Evolutionary conservation across 2,888 invertebrate genomes (phyloP).

Genomic region (Cactoblastis cactorum): DNA sequence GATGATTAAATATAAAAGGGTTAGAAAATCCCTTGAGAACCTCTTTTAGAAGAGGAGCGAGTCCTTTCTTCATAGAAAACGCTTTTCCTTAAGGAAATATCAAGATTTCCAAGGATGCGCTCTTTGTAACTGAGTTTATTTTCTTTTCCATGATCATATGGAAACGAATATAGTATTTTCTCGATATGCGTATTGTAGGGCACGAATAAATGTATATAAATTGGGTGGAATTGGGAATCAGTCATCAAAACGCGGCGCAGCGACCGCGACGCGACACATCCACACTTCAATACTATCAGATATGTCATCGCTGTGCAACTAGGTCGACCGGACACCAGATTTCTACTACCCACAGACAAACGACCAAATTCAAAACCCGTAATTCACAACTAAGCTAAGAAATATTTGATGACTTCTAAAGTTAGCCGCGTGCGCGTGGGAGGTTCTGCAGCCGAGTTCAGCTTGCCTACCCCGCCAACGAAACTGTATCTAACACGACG

Average conservation of each 20-base stretch:
- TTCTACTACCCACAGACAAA: slow-evolving; percentile 44
- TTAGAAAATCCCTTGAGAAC: too few species aligned
- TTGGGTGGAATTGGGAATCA: slow-evolving; percentile 23
- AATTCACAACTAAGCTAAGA: slow-evolving; percentile 37
- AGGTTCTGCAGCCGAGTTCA: slow-evolving; percentile 32
- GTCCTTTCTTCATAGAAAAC: too few species aligned
- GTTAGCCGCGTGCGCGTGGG: slow-evolving; percentile 42
- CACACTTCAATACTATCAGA: slow-evolving; percentile 58
- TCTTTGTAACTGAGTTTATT: background rate
- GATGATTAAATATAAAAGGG: background rate
- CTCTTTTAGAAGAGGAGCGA: too few species aligned
- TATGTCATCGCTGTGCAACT: slow-evolving; percentile 59
- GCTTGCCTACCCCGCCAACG: slow-evolving; percentile 21
- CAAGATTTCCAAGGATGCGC: too few species aligned
- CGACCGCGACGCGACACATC: slow-evolving; percentile 37
- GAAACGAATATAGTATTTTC: slow-evolving; percentile 1
- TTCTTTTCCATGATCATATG: background rate
- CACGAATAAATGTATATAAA: slow-evolving; percentile 16
- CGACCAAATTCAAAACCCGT: slow-evolving; percentile 42
- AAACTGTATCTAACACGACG: slow-evolving; percentile 16
- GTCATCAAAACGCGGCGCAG: slow-evolving; percentile 22
- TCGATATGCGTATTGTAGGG: slow-evolving; percentile 15
- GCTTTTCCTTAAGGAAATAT: too few species aligned
- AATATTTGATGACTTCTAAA: slow-evolving; percentile 40
- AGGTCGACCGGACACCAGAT: slow-evolving; percentile 68